phyloP scores from a whole-genome alignment of 2,113 vertebrate species.

The Pseudopodoces humilis region DNA sequence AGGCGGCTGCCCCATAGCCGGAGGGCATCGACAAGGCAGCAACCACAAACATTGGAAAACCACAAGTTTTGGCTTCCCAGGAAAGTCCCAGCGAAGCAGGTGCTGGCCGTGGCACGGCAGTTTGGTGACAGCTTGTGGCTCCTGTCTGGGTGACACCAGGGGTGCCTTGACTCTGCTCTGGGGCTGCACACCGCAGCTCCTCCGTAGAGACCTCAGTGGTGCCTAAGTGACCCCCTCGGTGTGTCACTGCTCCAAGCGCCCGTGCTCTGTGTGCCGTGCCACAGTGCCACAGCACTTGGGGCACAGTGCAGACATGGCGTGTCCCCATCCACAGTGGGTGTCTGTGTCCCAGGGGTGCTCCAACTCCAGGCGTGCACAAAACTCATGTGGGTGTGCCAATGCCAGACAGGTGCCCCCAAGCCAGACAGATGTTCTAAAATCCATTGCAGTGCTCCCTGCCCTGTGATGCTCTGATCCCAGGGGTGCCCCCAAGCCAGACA shows the following conservation, averaged over 20 bases:
- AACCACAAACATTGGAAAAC: rapidly evolving
- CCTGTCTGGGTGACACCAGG: not conserved
- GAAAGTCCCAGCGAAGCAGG: rapidly evolving
- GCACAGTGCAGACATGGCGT: not conserved
- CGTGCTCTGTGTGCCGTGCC: rapidly evolving
- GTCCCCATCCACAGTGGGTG: not conserved
- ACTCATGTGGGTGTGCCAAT: not conserved
- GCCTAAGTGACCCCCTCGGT: rapidly evolving
- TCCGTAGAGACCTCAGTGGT: rapidly evolving
- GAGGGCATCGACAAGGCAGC: rapidly evolving
- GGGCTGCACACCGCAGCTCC: rapidly evolving
- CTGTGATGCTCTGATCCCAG: not conserved
- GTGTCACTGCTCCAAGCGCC: rapidly evolving
- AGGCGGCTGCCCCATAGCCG: rapidly evolving
- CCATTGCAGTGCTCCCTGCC: not conserved
- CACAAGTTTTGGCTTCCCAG: not conserved
- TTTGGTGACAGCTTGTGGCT: not conserved
- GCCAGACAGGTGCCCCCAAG: not conserved
- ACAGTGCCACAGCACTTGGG: not conserved
- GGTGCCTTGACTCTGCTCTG: not conserved
- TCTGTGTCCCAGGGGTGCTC: not conserved
- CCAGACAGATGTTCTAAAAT: not conserved
- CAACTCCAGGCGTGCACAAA: not conserved
- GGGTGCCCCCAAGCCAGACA: not conserved
- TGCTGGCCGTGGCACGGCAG: rapidly evolving